Conservation (phyloP, 2,797 vertebrate species). For the Eutrigla gurnardus region DNA sequence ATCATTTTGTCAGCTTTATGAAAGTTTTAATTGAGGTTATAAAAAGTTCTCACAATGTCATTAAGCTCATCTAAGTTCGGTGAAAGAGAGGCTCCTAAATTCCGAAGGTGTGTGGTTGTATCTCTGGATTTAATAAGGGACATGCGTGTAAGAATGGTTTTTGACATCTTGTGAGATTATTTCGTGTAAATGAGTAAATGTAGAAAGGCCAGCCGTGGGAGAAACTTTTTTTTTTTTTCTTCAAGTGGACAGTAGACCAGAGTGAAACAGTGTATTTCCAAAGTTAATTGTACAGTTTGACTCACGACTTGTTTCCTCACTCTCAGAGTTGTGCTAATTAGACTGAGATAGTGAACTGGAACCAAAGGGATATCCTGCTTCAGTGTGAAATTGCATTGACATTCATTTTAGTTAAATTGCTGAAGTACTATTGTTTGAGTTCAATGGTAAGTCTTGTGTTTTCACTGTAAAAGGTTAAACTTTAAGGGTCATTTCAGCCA, state of each 20-base stretch:
- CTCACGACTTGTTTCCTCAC: background rate
- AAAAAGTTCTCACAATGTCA: background rate
- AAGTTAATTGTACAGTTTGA: background rate
- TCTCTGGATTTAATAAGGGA: background rate
- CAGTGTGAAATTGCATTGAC: background rate
- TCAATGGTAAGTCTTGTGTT: background rate
- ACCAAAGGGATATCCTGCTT: conserved; percentile 2
- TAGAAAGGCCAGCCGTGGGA: background rate
- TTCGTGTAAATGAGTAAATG: background rate
- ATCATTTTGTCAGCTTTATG: background rate
- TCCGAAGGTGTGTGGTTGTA: background rate
- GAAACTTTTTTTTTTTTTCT: background rate
- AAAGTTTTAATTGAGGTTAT: background rate
- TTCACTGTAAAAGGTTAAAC: background rate
- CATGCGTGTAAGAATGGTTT: background rate
- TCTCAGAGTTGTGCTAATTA: conserved; percentile 1
- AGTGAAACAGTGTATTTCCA: background rate
- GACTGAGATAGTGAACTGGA: background rate
- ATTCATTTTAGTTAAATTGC: background rate
- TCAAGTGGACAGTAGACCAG: background rate
- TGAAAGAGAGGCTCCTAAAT: background rate
- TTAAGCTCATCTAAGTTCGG: background rate
- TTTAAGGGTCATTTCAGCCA: background rate
- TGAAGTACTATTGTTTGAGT: background rate
- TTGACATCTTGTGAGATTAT: background rate